These are phyloP conservation scores for Glandiceps talaboti DNA, from an alignment of 53 echinoderm and acorn worm species.

Conservation along the genomic window DNA sequence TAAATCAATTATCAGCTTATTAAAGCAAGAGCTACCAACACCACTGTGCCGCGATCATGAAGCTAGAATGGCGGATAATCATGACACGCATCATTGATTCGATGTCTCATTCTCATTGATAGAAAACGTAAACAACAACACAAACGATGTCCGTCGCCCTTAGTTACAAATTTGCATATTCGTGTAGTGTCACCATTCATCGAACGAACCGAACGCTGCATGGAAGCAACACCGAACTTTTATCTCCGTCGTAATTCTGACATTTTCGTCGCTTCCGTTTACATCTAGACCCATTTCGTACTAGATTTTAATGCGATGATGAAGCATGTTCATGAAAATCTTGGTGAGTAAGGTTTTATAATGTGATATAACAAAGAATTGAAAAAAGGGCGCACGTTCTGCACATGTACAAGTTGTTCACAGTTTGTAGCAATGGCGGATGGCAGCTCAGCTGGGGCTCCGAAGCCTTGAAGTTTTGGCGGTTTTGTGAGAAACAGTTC, in stretches of 20 bases:
- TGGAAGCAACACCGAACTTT: background rate
- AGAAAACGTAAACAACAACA: background rate
- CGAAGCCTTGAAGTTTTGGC: no score
- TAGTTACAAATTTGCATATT: background rate
- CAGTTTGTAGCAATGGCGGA: no score
- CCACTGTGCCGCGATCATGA: no score
- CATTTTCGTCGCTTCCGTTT: background rate
- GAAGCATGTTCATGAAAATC: background rate
- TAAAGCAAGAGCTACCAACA: no score
- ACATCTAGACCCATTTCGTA: background rate
- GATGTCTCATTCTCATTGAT: background rate
- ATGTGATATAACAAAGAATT: no score
- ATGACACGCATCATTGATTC: background rate
- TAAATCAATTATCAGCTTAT: no score
- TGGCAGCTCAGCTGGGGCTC: no score
- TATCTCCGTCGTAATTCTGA: background rate
- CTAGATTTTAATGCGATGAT: background rate
- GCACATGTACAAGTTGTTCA: no score
- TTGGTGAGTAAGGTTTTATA: background rate
- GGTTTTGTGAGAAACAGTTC: no score
- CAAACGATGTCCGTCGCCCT: background rate
- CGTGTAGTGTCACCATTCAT: background rate
- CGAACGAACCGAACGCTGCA: background rate
- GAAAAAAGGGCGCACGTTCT: no score
- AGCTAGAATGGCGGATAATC: no score